These are phyloP conservation scores for Hydrolagus colliei DNA, from an alignment of 2,797 vertebrate species.

Conservation along the genomic window DNA sequence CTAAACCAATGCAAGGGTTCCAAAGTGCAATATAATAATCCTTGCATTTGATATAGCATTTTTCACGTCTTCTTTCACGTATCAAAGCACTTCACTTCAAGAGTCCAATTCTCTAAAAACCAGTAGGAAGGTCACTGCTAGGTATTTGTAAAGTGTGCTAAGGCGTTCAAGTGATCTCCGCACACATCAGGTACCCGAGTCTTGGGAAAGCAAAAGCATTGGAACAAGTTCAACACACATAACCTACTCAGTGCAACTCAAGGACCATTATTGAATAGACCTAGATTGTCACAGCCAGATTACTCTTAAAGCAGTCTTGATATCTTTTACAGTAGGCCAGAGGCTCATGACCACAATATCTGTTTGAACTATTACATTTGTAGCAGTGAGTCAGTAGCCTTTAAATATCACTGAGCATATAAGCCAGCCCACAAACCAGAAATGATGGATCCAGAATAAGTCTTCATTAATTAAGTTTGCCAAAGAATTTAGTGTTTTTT, in stretches of 20 bases:
- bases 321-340: neutral
- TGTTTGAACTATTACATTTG: neutral
- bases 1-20: constrained; percentile 36
- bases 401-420: neutral
- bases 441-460: neutral
- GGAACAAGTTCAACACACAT: neutral
- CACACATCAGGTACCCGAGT: neutral
- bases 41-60: no score
- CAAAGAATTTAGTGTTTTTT: neutral
- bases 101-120: neutral
- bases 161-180: neutral
- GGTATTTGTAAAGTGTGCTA: neutral
- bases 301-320: neutral
- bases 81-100: no score
- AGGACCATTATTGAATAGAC: neutral
- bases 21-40: no score
- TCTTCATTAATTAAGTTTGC: neutral
- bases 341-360: neutral
- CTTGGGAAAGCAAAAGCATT: neutral
- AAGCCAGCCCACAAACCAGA: neutral
- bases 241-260: neutral
- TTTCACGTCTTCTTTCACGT: no score
- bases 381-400: neutral
- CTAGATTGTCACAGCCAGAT: neutral
- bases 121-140: neutral